A percentile compares a stretch with the other conserved stretches of the same genome.
Evolutionary conservation across 2,113 vertebrate genomes (phyloP).

Genomic region (Notarius lentiginosus): DNA sequence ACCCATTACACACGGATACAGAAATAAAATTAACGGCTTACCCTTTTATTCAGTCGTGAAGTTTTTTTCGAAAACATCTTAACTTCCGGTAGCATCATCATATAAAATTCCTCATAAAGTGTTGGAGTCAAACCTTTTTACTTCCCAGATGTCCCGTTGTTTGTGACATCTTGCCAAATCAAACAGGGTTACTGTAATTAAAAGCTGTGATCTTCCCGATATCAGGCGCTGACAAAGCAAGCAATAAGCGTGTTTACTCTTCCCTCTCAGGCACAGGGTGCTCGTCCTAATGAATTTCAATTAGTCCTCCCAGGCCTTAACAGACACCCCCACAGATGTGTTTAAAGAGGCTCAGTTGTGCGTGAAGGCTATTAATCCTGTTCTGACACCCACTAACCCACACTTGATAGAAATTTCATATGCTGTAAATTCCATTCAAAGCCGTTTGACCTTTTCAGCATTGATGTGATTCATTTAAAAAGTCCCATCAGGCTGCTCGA

Average conservation of each 20-base stretch:
- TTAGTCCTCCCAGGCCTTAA: constrained; percentile 39
- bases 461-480: constrained; percentile 48
- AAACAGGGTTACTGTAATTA: constrained; percentile 20
- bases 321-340: constrained; percentile 48
- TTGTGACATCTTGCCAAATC: constrained; percentile 1
- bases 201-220: constrained; percentile 4
- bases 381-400: constrained; percentile 49
- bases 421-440: constrained; percentile 39
- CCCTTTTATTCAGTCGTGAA: background rate
- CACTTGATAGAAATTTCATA: constrained; percentile 47
- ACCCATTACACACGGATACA: background rate
- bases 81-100: background rate
- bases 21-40: background rate
- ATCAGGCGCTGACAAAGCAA: constrained; percentile 25
- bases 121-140: background rate
- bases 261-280: constrained; percentile 27
- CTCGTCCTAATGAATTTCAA: constrained; percentile 51
- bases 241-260: constrained; percentile 32
- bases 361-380: constrained; percentile 46
- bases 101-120: background rate
- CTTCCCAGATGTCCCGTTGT: background rate
- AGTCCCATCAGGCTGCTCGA: constrained; percentile 20
- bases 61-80: background rate
- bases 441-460: constrained; percentile 38
- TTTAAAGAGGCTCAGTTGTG: constrained; percentile 50